These are phyloP conservation scores for Mionectes olivaceus DNA, from an alignment of 2,797 vertebrate species.

Conservation along the genomic window DNA sequence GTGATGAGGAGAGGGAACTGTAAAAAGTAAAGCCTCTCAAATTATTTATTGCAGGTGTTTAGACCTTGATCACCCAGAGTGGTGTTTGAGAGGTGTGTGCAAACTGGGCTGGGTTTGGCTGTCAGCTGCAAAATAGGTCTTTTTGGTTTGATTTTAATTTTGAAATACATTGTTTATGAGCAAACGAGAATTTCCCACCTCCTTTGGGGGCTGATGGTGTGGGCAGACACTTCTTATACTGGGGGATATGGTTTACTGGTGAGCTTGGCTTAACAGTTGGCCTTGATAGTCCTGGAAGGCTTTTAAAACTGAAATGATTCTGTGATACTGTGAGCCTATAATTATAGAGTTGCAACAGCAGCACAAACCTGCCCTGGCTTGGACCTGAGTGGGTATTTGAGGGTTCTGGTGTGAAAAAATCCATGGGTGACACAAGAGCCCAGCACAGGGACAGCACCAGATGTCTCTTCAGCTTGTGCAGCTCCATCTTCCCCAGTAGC, in stretches of 20 bases:
- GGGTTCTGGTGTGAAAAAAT: not conserved
- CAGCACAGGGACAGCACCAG: not conserved
- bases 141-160: not conserved
- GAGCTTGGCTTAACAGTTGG: not conserved
- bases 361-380: accelerated
- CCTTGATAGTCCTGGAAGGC: not conserved
- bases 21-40: not conserved
- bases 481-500: not conserved
- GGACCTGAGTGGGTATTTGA: not conserved
- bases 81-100: not conserved
- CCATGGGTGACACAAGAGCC: not conserved
- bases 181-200: not conserved
- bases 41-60: not conserved
- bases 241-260: too few species aligned
- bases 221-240: not conserved
- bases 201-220: not conserved
- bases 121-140: not conserved
- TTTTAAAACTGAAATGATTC: not conserved
- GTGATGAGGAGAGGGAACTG: not conserved
- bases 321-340: not conserved
- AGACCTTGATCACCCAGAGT: not conserved
- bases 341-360: not conserved
- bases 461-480: not conserved
- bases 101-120: not conserved
- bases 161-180: not conserved